Evolutionary conservation across 2,797 vertebrate genomes (phyloP), one percentile per base, ranked within the genome.

Genomic region (Ammospiza maritima): DNA sequence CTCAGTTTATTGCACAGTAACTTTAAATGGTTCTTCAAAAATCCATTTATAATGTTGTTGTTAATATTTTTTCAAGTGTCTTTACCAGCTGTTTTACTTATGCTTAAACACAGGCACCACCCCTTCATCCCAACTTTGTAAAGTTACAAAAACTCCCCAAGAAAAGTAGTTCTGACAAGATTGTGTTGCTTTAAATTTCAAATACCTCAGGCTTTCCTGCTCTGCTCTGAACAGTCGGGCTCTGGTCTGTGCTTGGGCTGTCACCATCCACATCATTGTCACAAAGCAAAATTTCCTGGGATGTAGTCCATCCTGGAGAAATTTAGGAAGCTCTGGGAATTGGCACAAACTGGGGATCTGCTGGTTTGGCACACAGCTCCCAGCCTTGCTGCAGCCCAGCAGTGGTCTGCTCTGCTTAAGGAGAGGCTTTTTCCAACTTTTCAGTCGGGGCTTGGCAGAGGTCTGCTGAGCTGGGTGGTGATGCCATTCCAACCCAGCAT

Each of bases 11-110:
- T 98, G 97, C 97, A 90, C 93, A 97, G 95, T 98, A 98, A 98
- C 97, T 98, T 98, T 97, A 97, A 98, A 97, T 97, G 96, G 97
- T 98, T 97, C 97, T 98, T 98, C 94, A 97, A 96, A 98, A 98
- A 97, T 97, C 97, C 97, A 97, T 97, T 98, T 98, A 97, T 97
- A 98, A 98, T 98, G 96, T 97, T 97, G 97, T 97, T 98, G 97
- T 97, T 98, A 98, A 98, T 98, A 91, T 97, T 97, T 98, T 97
- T 98, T 93, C 96, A 96, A 98, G 97, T 96, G 95, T 96, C 96
- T 95, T 92, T 97, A 89, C 98, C 98, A 98, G 98, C 98, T 98
- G 98, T 97, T 98, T 98, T 96, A 96, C 95, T 97, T 96, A 86
- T n/a, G 90, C 89, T 97, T 93, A 94, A 96, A 88, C 76, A 82